Base-by-base conservation (phyloP, 2,113 vertebrate genomes). In the Apistogramma diplotaenia region DNA sequence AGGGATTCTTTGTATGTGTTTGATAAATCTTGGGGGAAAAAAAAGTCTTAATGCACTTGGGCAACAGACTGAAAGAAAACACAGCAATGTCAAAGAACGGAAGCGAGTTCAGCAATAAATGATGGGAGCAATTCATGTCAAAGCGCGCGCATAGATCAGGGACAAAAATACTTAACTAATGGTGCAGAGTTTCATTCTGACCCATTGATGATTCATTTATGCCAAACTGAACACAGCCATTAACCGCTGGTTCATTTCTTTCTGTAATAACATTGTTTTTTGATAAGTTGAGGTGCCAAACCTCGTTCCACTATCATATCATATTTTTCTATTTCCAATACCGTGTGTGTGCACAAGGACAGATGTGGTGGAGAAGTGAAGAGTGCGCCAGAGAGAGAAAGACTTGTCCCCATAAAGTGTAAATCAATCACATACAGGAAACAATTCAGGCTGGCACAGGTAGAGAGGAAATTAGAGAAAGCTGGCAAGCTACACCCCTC, bases 381-480 rank as follows among this genome's bases (percentile, higher is more conserved):
- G 25, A 71, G 27, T 21, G 71, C 70, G 35, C 21, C 12, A 43
- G 19, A n/a, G 23, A 62, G 31, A 53, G 46, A 74, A 15, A 60
- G 51, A 78, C 67, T 59, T 67, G 75, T 82, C 78, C 25, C 57
- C 78, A 84, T 84, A 82, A 84, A 84, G 78, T 62, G 80, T 85
- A 79, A 91, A 92, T 93, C 91, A 93, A 92, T 93, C 92, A 92
- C 70, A 61, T 5, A 49, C 82, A 89, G 90, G 89, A 94, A 93
- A 89, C 87, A 87, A 89, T 90, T 83, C 78, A 77, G 79, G 1
- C 79, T 54, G 77, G 77, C 72, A 89, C 79, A 90, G 91, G 89
- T 91, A 87, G 76, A 84, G 76, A 92, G 92, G 92, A 93, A 94
- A 93, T 93, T 87, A 87, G 87, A 92, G 78, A 79, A 89, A 82